These are phyloP conservation scores for Harmothoe impar DNA, from an alignment of 2,888 invertebrate genomes.

Conservation along the genomic window DNA sequence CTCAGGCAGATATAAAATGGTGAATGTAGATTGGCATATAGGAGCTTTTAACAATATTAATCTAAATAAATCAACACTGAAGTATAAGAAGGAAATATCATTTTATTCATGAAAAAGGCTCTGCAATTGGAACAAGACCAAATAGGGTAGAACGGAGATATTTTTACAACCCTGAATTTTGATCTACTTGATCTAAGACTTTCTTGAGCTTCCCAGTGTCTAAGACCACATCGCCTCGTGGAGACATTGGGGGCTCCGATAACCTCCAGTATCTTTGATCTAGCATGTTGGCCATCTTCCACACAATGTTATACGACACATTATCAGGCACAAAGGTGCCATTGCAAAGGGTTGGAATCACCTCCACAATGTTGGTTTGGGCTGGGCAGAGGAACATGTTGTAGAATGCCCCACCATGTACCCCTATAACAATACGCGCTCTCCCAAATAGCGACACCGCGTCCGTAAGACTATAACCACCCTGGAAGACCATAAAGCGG, in stretches of 20 bases:
- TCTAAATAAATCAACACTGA: no score
- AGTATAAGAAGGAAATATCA: no score
- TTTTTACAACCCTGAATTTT: background rate
- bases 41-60: no score
- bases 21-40: no score
- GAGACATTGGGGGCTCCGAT: slow-evolving; percentile 41
- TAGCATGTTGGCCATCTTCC: slow-evolving; percentile 62
- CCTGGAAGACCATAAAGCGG: slow-evolving; percentile 59
- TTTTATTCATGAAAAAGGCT: no score
- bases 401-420: slow-evolving; percentile 68
- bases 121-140: no score
- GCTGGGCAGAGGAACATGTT: slow-evolving; percentile 63
- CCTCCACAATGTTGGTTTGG: slow-evolving; percentile 60
- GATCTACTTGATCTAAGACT: slow-evolving; percentile 24
- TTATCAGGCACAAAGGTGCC: slow-evolving; percentile 51
- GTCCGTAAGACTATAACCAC: slow-evolving; percentile 49
- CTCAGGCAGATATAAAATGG: no score
- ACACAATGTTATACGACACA: slow-evolving; percentile 61
- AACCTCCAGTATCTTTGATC: slow-evolving; percentile 60
- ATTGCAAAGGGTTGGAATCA: slow-evolving; percentile 61
- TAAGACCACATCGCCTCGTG: slow-evolving; percentile 42
- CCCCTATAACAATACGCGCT: slow-evolving; percentile 65
- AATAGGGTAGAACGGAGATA: no score
- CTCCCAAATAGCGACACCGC: slow-evolving; percentile 49
- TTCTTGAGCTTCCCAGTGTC: slow-evolving; percentile 29